Evolutionary conservation across 2,888 invertebrate genomes (phyloP).

Genomic region (Cecidostiba fungosa): DNA sequence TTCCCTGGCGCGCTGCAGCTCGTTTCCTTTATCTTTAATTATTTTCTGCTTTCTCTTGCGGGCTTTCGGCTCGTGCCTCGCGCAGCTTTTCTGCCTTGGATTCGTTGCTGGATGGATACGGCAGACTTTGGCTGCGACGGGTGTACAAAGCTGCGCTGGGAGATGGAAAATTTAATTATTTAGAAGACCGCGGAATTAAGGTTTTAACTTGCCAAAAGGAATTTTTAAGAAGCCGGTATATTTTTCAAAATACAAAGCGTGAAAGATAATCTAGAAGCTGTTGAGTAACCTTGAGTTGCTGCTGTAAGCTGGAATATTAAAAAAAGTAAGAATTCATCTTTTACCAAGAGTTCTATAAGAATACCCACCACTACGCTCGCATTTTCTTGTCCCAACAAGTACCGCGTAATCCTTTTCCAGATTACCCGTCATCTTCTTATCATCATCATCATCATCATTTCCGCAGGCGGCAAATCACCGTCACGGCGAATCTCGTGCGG

Average conservation of each 20-base stretch:
- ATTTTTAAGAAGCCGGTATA: background rate
- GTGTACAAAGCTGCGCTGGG: background rate
- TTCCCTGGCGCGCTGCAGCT: background rate
- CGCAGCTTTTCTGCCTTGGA: background rate
- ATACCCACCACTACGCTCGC: background rate
- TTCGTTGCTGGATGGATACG: too few relatives aligned
- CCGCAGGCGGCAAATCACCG: background rate
- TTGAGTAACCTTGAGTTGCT: background rate
- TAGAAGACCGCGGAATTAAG: background rate
- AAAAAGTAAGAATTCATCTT: background rate
- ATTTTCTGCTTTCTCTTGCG: conserved; percentile 20
- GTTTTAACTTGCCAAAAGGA: background rate
- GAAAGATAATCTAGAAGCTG: background rate
- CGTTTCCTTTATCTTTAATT: conserved; percentile 36
- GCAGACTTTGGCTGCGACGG: background rate
- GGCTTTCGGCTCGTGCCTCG: background rate
- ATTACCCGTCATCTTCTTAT: background rate
- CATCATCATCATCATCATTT: background rate
- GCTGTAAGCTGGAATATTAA: too few relatives aligned
- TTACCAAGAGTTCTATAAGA: background rate
- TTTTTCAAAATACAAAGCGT: too few relatives aligned
- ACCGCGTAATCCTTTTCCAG: background rate
- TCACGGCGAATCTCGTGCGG: background rate
- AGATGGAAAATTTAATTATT: conserved; percentile 3
- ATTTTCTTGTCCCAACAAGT: background rate